These are phyloP conservation scores for Tor tambroides DNA, from an alignment of 2,113 vertebrate species.

Conservation along the genomic window DNA sequence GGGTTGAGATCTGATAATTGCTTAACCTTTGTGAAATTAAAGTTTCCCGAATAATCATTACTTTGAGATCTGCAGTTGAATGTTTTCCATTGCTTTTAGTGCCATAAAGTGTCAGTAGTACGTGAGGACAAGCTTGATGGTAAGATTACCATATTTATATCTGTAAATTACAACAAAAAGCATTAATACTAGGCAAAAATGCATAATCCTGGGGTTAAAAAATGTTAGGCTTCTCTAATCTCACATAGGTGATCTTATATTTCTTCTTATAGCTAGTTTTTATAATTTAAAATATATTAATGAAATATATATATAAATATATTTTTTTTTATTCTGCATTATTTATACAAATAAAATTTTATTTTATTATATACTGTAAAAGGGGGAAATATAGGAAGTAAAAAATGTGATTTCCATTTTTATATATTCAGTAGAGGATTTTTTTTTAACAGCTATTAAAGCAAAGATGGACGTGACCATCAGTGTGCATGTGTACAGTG, in stretches of 20 bases:
- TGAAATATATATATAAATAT: too few relatives aligned
- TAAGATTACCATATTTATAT: conserved; percentile 59
- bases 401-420: background rate
- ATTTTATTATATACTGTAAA: too few relatives aligned
- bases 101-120: conserved; percentile 94
- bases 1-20: conserved; percentile 48
- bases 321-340: too few relatives aligned
- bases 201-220: background rate
- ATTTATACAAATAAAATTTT: too few relatives aligned
- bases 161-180: background rate
- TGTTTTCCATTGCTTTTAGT: conserved; percentile 75
- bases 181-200: background rate
- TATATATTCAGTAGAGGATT: background rate
- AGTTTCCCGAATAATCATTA: background rate
- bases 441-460: conserved; percentile 81
- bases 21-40: background rate
- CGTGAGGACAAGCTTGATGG: conserved; percentile 93
- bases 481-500: conserved; percentile 93
- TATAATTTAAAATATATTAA: too few relatives aligned
- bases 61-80: background rate
- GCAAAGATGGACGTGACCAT: conserved; percentile 82
- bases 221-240: background rate
- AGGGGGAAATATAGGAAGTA: too few relatives aligned
- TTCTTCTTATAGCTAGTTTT: too few relatives aligned
- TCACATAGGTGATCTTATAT: background rate